Evolutionary conservation across 2,797 vertebrate genomes (phyloP).

Genomic region (Falco novaeseelandiae): DNA sequence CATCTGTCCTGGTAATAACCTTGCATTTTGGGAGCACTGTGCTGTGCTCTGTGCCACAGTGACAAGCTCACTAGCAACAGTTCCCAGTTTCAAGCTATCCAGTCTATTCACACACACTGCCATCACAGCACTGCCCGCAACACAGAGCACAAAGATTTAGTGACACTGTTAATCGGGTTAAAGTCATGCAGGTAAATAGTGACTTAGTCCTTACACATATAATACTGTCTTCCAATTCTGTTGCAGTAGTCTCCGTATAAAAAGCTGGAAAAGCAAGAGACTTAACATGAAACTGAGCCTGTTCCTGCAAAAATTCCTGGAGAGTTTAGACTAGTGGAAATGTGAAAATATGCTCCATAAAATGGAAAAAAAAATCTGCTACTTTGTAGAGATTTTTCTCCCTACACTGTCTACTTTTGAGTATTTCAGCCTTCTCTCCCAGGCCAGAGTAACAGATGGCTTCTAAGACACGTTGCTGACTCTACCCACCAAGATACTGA

Average conservation of each 20-base stretch:
- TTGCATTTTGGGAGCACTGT: not conserved
- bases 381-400: not conserved
- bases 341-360: not conserved
- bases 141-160: not conserved
- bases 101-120: not conserved
- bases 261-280: not conserved
- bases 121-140: not conserved
- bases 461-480: conserved; percentile 18
- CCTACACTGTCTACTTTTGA: not conserved
- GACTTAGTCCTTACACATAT: not conserved
- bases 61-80: not conserved
- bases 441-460: conserved; percentile 25
- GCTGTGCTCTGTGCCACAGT: not conserved
- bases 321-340: not conserved
- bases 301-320: not conserved
- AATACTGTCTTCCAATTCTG: not conserved
- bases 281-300: not conserved
- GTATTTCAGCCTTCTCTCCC: not conserved
- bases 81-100: not conserved
- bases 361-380: not conserved
- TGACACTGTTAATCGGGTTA: not conserved
- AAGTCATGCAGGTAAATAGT: not conserved
- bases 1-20: not conserved
- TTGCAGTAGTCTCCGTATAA: not conserved
- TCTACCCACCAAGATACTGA: conserved; percentile 6